These are phyloP conservation scores for Pantherophis guttatus DNA, from an alignment of 2,113 vertebrate species.

Conservation along the genomic window DNA sequence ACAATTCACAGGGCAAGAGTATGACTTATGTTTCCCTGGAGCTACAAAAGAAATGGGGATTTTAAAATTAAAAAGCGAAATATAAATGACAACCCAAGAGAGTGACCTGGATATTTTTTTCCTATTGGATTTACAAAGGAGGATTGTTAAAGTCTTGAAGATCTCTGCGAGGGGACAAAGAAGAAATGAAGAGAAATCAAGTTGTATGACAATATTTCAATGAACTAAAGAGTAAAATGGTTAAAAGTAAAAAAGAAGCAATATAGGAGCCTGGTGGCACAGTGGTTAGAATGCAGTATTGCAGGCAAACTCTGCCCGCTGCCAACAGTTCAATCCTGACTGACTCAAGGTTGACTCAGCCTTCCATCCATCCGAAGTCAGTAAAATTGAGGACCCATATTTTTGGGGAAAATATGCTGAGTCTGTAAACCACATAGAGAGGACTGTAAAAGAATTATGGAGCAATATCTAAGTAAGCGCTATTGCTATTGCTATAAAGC, in stretches of 20 bases:
- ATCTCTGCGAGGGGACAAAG: not conserved
- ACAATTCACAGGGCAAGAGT: not conserved
- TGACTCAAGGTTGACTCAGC: too few relatives aligned
- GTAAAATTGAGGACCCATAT: too few relatives aligned
- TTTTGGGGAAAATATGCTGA: too few relatives aligned
- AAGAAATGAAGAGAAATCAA: not conserved
- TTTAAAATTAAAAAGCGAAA: not conserved
- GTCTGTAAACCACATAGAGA: too few relatives aligned
- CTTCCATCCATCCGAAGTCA: too few relatives aligned
- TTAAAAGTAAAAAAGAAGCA: not conserved
- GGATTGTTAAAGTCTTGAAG: not conserved
- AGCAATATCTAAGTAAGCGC: too few relatives aligned
- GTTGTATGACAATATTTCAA: not conserved
- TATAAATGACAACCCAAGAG: not conserved
- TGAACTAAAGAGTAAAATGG: not conserved
- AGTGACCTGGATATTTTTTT: not conserved
- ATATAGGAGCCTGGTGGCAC: too few relatives aligned
- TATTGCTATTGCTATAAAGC: not conserved
- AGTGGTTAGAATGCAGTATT: too few relatives aligned
- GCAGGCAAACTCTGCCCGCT: too few relatives aligned
- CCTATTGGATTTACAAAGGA: not conserved
- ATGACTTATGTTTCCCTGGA: not conserved
- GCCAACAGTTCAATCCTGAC: too few relatives aligned
- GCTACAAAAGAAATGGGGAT: not conserved
- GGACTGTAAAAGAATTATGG: too few relatives aligned